Base-by-base conservation (phyloP, 2,888 invertebrate genomes). In the Synanthedon vespiformis region DNA sequence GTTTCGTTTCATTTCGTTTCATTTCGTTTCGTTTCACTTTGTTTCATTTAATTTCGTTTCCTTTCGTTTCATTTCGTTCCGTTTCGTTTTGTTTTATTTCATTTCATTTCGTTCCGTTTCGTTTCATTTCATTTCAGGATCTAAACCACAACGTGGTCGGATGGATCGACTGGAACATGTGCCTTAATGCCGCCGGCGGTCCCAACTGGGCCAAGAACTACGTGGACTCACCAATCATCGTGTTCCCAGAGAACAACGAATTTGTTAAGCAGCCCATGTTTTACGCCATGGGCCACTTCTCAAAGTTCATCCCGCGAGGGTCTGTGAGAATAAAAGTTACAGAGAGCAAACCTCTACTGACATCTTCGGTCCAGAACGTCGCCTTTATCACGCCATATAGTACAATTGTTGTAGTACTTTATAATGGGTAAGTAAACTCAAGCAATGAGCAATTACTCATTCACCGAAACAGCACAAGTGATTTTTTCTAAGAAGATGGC, bases 111-210 rank as follows among this genome's bases (percentile, higher is more conserved):
- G n/a, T n/a, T n/a, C n/a, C n/a, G n/a, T n/a, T n/a, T 22, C 22
- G 1, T 4, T 2, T 22, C 5, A 48, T 51, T 50, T 51, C 27
- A 4, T 64, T 65, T 50, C 73, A 94, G 90, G 92, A 94, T 72
- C 68, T 96, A 11, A 91, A 92, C 59, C 89, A 94, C 74, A 92
- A 91, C 81, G 90, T 92, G 0, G 86, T 89, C 16, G 96, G 95
- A 2, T 98, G 97, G 96, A 83, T 95, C 0, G 97, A 98, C 71
- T 98, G 97, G 97, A 98, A 98, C 77, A 72, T 97, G 53, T 93
- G 92, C 8, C 76, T 97, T 12, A 88, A 96, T 70, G 65, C 82
- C 57, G 52, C 72, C 12, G 97, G 96, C 11, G 96, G 96, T 0
- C 97, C 97, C 0, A 94, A 92, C 64, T 95, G 94, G 91, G 90